Percentiles rank a stretch among this genome's conserved stretches.
Evolutionary conservation across 2,888 invertebrate species (phyloP).

Genomic region (Eucera pruinosa): DNA sequence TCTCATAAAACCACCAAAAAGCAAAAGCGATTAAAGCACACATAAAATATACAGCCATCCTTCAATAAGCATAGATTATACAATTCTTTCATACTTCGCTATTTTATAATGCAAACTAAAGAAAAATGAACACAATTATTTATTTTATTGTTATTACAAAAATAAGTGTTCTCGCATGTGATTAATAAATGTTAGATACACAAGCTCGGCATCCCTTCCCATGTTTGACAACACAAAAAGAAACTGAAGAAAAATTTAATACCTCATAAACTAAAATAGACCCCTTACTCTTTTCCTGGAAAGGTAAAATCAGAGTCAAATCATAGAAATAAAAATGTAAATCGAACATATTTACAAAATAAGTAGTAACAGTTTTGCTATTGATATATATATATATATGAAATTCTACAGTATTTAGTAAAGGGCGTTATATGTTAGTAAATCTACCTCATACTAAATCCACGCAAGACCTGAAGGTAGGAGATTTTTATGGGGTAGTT

Average conservation of each 20-base stretch:
- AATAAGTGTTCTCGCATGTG: slow-evolving; percentile 29
- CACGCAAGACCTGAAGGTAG: slow-evolving; percentile 82
- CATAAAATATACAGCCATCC: slow-evolving; percentile 49
- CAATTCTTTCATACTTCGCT: slow-evolving; percentile 14
- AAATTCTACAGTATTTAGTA: slow-evolving; percentile 57
- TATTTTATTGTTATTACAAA: slow-evolving; percentile 22
- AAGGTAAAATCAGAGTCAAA: slow-evolving; percentile 74
- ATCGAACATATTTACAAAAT: slow-evolving; percentile 41
- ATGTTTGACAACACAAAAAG: slow-evolving; percentile 66
- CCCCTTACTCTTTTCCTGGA: slow-evolving; percentile 80
- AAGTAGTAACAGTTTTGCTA: slow-evolving; percentile 35
- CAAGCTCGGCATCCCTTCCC: slow-evolving; percentile 48
- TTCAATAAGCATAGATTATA: slow-evolving; percentile 46
- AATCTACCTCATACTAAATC: slow-evolving; percentile 82
- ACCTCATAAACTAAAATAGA: slow-evolving; percentile 80
- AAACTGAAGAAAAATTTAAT: slow-evolving; percentile 74
- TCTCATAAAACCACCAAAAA: slow-evolving; percentile 36
- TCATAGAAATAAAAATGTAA: slow-evolving; percentile 58
- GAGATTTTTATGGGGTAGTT: slow-evolving; percentile 69
- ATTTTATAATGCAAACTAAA: slow-evolving; percentile 23
- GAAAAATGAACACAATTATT: slow-evolving; percentile 28
- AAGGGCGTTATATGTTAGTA: slow-evolving; percentile 74
- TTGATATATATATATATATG: slow-evolving; percentile 32
- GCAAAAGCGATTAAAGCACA: slow-evolving; percentile 59
- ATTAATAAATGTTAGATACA: slow-evolving; percentile 47